A percentile compares a stretch with the other conserved stretches of the same genome.
Conservation (phyloP, 2,113 vertebrate genomes). For the Nyctibius bracteatus region DNA sequence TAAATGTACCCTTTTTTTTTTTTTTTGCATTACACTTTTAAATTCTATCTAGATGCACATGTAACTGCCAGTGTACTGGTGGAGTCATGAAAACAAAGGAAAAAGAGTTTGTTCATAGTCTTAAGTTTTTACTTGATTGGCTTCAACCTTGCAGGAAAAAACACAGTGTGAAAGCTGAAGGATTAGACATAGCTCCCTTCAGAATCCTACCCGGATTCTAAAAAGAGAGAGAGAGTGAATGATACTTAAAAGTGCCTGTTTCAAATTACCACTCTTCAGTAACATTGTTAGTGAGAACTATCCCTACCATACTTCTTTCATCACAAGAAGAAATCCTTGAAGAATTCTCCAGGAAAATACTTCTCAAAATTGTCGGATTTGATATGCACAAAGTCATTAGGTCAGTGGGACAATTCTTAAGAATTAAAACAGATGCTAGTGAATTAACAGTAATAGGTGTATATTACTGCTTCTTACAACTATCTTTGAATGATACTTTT, state of each 20-base stretch:
- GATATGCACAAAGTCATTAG: background rate
- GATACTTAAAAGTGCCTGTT: background rate
- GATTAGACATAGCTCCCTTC: background rate
- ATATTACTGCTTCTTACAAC: background rate
- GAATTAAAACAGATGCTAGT: background rate
- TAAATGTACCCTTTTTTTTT: background rate
- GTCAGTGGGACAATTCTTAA: background rate
- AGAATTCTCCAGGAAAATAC: background rate
- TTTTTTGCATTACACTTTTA: background rate
- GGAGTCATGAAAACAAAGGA: background rate
- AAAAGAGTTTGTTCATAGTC: background rate
- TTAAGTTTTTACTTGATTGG: background rate
- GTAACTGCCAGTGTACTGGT: background rate
- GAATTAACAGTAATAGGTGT: background rate
- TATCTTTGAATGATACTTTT: background rate
- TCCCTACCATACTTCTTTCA: background rate
- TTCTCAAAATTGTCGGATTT: background rate
- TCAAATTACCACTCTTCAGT: background rate
- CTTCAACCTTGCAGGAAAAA: background rate
- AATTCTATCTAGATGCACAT: background rate
- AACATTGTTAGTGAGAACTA: background rate
- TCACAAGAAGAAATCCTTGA: background rate
- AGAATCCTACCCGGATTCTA: background rate
- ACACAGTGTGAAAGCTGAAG: background rate
- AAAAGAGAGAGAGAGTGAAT: background rate